Evolutionary conservation across 2,888 invertebrate species (phyloP).

Genomic region (Dyspetes luteomarginatus): DNA sequence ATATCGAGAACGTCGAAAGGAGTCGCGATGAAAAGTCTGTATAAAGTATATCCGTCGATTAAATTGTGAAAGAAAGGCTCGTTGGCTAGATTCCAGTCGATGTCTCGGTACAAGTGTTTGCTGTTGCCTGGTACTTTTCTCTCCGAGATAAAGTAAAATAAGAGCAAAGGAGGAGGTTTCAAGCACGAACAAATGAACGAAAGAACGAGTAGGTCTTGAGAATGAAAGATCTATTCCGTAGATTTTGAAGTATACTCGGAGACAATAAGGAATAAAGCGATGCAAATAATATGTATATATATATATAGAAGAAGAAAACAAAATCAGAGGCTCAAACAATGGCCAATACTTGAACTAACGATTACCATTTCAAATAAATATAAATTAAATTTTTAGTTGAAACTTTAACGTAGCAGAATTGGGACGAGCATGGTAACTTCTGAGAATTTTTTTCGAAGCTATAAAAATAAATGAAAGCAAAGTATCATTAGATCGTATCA

Average conservation of each 20-base stretch:
- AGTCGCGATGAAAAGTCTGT: constrained; percentile 14
- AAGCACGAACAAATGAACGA: background rate
- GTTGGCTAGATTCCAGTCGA: constrained; percentile 48
- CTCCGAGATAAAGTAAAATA: constrained; percentile 22
- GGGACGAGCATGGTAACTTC: too few species aligned
- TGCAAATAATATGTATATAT: background rate
- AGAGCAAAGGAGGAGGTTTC: background rate
- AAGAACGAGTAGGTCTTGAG: background rate
- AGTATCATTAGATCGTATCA: too few species aligned
- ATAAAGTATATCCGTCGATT: background rate
- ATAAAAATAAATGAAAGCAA: too few species aligned
- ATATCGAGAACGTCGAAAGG: constrained; percentile 33
- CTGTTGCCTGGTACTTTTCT: constrained; percentile 39
- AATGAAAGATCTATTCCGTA: constrained; percentile 11
- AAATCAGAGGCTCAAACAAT: background rate
- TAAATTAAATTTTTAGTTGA: background rate
- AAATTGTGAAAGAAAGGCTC: constrained; percentile 31
- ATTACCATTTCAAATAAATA: background rate
- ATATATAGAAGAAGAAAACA: background rate
- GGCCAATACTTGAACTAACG: background rate
- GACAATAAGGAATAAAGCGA: constrained; percentile 18
- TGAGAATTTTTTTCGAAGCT: too few species aligned
- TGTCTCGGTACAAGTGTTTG: constrained; percentile 55
- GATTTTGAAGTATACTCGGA: constrained; percentile 29
- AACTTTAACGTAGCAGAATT: too few species aligned